Evolutionary conservation across 1,140 invertebrate species (phyloP).

Genomic region (Drosophila obscura): DNA sequence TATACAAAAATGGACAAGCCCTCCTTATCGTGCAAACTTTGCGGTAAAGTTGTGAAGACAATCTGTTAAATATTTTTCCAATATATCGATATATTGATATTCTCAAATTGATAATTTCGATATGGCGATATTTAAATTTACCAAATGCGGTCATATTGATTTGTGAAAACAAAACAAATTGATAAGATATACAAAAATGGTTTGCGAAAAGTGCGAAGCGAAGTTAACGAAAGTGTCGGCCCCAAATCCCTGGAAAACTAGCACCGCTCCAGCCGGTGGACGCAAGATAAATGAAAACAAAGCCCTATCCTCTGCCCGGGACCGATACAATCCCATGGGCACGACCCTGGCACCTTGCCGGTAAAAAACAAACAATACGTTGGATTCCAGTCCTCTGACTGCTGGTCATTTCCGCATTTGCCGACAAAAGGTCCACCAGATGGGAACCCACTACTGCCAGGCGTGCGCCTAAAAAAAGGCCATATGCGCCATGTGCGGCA

Average conservation of each 20-base stretch:
- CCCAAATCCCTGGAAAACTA: constrained; percentile 97
- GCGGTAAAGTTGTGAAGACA: no score
- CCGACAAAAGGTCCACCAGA: constrained; percentile 95
- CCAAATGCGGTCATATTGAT: constrained; percentile 25
- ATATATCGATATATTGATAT: no score
- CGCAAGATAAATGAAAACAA: constrained; percentile 97
- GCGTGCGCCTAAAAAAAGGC: constrained; percentile 96
- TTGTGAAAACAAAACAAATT: constrained; percentile 28
- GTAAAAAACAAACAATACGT: constrained; percentile 70
- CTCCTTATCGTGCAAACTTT: no score
- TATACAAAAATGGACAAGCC: no score
- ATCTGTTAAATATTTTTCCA: no score
- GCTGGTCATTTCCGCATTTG: constrained; percentile 89
- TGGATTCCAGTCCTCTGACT: background rate
- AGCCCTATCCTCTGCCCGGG: constrained; percentile 92
- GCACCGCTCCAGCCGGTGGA: constrained; percentile 94
- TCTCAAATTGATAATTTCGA: no score
- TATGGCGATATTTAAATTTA: no score
- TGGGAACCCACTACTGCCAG: constrained; percentile 98
- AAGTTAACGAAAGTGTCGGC: constrained; percentile 90
- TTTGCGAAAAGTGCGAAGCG: constrained; percentile 95
- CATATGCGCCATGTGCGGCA: constrained; percentile 99
- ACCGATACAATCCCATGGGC: constrained; percentile 93
- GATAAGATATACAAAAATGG: constrained; percentile 86
- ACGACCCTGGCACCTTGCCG: constrained; percentile 93